Evolutionary conservation across 2,888 invertebrate genomes (phyloP).

Genomic region (Pachycephus smyrnensis): DNA sequence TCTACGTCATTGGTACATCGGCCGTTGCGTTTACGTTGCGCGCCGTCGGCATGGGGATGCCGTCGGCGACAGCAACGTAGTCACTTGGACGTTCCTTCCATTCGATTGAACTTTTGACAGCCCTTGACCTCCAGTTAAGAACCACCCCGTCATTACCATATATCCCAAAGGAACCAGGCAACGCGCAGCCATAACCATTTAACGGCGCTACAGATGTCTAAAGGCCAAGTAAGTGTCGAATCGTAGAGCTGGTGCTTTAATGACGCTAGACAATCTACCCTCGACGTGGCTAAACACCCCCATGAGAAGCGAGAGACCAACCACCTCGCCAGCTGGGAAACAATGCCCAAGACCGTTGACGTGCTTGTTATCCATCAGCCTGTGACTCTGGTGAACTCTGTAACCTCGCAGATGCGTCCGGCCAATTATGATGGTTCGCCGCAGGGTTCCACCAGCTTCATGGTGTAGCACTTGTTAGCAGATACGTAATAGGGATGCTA

Average conservation of each 20-base stretch:
- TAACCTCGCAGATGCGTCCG: conserved; percentile 1
- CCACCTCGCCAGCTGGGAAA: too few species aligned
- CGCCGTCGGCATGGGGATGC: neutral
- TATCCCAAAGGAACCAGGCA: neutral
- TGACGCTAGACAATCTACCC: neutral
- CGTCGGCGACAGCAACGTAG: neutral
- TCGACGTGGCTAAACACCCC: neutral
- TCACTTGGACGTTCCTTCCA: neutral
- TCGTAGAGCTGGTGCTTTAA: neutral
- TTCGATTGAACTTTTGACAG: neutral
- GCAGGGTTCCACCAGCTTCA: neutral
- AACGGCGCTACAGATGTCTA: neutral
- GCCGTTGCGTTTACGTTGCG: neutral
- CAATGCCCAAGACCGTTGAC: neutral
- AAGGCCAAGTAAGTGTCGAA: neutral
- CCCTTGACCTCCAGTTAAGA: neutral
- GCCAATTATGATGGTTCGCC: conserved; percentile 1
- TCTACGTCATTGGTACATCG: neutral
- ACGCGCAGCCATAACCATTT: neutral
- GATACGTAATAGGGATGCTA: conserved; percentile 4
- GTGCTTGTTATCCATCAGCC: neutral
- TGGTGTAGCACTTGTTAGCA: conserved; percentile 5
- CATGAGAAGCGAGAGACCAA: neutral
- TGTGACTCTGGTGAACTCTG: neutral
- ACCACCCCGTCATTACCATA: neutral